Evolutionary conservation across 2,797 vertebrate genomes (phyloP).

Genomic region (Hipposideros larvatus): DNA sequence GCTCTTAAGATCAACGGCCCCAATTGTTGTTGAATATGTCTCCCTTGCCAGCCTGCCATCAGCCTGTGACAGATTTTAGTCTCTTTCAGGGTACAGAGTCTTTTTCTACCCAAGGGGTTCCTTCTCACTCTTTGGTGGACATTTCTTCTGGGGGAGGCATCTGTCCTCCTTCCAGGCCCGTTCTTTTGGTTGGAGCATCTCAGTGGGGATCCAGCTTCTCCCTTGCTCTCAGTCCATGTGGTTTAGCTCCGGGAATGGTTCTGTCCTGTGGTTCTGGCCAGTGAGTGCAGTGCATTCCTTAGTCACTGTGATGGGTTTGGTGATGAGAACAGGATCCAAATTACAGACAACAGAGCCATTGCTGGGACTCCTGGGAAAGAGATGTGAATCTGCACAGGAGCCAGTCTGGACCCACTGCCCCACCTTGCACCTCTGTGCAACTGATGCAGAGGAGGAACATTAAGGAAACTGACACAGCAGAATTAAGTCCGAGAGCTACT

Average conservation of each 20-base stretch:
- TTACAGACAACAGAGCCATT: background rate
- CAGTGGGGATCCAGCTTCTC: background rate
- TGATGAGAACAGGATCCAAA: background rate
- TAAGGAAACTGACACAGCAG: background rate
- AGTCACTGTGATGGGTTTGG: background rate
- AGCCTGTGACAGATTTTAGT: background rate
- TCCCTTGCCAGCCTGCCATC: background rate
- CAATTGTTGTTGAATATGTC: background rate
- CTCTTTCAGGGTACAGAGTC: background rate
- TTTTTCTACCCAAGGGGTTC: background rate
- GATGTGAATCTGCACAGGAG: background rate
- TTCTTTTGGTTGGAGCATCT: background rate
- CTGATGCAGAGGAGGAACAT: background rate
- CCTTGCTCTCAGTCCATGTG: rapidly evolving
- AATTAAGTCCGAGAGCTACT: background rate
- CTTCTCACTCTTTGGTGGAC: background rate
- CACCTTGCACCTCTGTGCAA: rapidly evolving
- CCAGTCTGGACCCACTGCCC: background rate
- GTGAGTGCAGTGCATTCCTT: background rate
- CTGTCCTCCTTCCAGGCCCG: background rate
- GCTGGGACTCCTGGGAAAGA: background rate
- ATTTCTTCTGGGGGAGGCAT: background rate
- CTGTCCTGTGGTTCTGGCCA: background rate
- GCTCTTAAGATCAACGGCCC: background rate
- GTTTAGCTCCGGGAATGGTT: background rate